Conservation (phyloP, 1,140 invertebrate species). For the Homarus americanus region DNA sequence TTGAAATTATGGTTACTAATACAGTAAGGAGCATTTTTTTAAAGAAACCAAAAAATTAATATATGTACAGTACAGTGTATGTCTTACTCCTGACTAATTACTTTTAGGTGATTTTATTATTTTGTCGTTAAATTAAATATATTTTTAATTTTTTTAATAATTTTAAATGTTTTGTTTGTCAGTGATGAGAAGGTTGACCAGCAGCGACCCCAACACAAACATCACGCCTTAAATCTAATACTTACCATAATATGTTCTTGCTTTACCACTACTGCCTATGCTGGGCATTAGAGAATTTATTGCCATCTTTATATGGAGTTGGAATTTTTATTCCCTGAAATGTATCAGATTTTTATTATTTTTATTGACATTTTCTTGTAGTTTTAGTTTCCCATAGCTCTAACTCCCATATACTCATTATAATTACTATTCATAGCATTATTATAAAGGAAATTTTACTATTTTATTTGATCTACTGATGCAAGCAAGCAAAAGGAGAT, state of each 20-base stretch:
- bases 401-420: slow-evolving; percentile 71
- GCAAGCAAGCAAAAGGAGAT: slow-evolving; percentile 65
- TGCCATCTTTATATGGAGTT: slow-evolving; percentile 40
- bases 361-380: slow-evolving; percentile 65
- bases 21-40: too few species aligned
- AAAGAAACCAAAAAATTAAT: too few species aligned
- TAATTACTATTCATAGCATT: slow-evolving; percentile 65
- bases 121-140: background rate
- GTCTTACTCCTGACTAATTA: too few species aligned
- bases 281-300: slow-evolving; percentile 67
- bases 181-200: slow-evolving; percentile 32
- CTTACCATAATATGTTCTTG: slow-evolving; percentile 27
- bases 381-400: slow-evolving; percentile 55
- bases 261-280: slow-evolving; percentile 51
- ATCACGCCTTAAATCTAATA: slow-evolving; percentile 58
- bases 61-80: too few species aligned
- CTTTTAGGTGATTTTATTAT: too few species aligned
- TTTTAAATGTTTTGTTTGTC: background rate
- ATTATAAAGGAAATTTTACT: slow-evolving; percentile 46
- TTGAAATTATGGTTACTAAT: too few species aligned
- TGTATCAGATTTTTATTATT: slow-evolving; percentile 54
- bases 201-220: slow-evolving; percentile 37
- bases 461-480: slow-evolving; percentile 65
- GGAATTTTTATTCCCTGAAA: slow-evolving; percentile 34
- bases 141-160: background rate